Evolutionary conservation across 2,888 invertebrate species (phyloP), one percentile per base, ranked within the genome.

Genomic region (Zhuqinia jingwanae): DNA sequence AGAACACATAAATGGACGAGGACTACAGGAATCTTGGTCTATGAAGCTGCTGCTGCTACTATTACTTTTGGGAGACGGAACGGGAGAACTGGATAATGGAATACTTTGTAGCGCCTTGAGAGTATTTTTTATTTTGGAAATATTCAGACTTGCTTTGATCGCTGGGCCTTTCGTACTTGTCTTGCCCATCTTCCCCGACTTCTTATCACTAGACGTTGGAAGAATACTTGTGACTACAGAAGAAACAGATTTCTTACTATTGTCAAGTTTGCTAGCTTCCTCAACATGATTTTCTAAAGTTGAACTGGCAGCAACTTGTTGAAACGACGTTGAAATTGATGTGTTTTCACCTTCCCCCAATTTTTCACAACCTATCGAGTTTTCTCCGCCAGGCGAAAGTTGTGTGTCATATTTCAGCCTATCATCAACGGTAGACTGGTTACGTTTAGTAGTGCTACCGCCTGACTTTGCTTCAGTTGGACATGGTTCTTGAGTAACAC

Each of bases 81-180:
- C 65, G 53, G 85, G 85, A 85, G 85, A 85, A 60, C 65, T 85
- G 60, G 85, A 85, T 79, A 79, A 27, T 56, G 85, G 85, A 85
- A 85, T 85, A 85, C 85, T 85, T 85, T 85, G 85, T 85, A 85
- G 58, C 20, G 85, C 73, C 60, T 85, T 85, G 3, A 85, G 85
- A 80, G 85, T 85, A 80, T 80, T 85, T 80, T 68, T 80, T 25
- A 85, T 85, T 45, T 56, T 85, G 76, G 27, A 80, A 85, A 85
- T 85, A 80, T 85, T 85, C 85, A 85, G 85, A 85, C 85, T 85
- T 85, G 85, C 85, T 85, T 85, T 85, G 11, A 85, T 79, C 30
- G 80, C 27, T 10, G 73, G 53, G 20, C 25, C 60, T 60, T 81
- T 81, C 2, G 25, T 1, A 27, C 58, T 81, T 22, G 81, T 25